These are phyloP conservation scores for Corticium candelabrum DNA, from an alignment of 37 sponge, comb jelly and placozoan genomes.

Conservation along the genomic window DNA sequence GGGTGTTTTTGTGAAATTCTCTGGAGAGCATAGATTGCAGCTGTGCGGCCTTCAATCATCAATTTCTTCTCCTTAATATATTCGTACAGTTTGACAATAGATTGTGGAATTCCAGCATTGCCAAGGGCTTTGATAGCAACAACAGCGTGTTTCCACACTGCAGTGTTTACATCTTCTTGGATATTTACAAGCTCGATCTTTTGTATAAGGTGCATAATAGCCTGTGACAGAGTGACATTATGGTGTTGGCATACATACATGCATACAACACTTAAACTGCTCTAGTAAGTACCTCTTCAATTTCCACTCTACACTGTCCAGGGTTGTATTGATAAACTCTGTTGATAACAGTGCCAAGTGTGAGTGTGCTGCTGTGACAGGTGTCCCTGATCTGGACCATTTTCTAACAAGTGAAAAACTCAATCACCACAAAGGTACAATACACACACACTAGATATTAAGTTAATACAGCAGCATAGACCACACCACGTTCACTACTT, in stretches of 20 bases:
- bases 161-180: too few species aligned
- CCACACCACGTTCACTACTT: too few species aligned
- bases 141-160: too few species aligned
- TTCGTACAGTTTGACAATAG: background rate
- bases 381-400: background rate
- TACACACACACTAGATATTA: too few species aligned
- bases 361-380: background rate
- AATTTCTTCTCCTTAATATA: background rate
- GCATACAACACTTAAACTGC: background rate
- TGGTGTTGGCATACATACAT: too few species aligned
- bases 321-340: background rate
- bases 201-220: too few species aligned
- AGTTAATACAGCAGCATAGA: too few species aligned
- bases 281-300: conserved; percentile 3
- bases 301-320: background rate
- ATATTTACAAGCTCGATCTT: too few species aligned
- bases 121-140: background rate
- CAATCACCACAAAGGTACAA: too few species aligned
- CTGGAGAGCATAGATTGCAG: background rate
- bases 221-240: too few species aligned
- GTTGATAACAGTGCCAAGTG: background rate
- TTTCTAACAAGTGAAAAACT: background rate
- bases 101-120: background rate
- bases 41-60: background rate
- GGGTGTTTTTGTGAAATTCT: background rate